phyloP scores from a whole-genome alignment of 2,888 invertebrate species.

The Aradus depressus region DNA sequence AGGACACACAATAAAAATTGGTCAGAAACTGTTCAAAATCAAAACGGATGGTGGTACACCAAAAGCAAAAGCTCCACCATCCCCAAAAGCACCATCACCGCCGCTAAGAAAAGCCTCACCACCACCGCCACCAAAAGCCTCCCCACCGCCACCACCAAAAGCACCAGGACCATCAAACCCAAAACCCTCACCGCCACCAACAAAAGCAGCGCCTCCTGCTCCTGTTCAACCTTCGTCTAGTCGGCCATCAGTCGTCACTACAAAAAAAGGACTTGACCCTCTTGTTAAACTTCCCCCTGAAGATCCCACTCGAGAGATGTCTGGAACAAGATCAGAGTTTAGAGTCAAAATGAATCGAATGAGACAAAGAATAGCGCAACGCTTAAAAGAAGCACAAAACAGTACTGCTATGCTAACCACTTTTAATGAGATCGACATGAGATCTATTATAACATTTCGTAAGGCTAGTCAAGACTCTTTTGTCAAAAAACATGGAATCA shows the following conservation, averaged over 20 bases:
- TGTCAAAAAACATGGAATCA: conserved; percentile 84
- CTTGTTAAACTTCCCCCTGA: conserved; percentile 60
- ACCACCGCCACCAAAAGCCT: conserved; percentile 34
- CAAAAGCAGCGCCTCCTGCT: conserved; percentile 26
- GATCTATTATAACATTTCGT: conserved; percentile 86
- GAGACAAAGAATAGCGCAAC: conserved; percentile 83
- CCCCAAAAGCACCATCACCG: conserved; percentile 37
- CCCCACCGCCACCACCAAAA: conserved; percentile 36
- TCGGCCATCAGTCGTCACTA: no score
- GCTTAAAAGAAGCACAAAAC: conserved; percentile 95
- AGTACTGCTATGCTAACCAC: conserved; percentile 97
- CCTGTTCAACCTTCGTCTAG: no score
- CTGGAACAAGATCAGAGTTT: conserved; percentile 85
- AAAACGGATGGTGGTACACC: conserved; percentile 41
- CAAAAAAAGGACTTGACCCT: conserved; percentile 70
- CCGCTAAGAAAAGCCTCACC: conserved; percentile 32
- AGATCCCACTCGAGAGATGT: conserved; percentile 74
- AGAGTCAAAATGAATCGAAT: conserved; percentile 97
- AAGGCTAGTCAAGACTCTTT: conserved; percentile 83
- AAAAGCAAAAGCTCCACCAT: conserved; percentile 38
- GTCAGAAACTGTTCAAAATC: conserved; percentile 61
- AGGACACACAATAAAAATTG: conserved; percentile 85
- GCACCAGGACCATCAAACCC: conserved; percentile 36
- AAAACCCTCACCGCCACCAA: conserved; percentile 30
- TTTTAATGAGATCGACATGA: conserved; percentile 98